Percentiles rank a stretch among this genome's conserved stretches.
Evolutionary conservation across 2,888 invertebrate genomes (phyloP).

Genomic region (Diadegma fenestrale): DNA sequence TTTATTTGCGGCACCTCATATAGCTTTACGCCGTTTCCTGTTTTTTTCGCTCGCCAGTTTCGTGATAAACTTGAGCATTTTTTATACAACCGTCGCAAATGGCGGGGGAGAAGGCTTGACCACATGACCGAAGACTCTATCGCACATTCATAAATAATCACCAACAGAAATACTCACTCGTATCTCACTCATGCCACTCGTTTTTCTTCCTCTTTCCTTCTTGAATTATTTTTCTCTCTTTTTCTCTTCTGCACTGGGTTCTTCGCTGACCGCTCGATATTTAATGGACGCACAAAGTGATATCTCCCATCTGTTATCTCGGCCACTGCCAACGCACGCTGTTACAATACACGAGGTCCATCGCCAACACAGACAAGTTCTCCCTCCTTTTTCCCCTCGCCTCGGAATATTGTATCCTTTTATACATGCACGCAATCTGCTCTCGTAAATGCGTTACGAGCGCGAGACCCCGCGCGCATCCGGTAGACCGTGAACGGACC

Average conservation of each 20-base stretch:
- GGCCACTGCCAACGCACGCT: slow-evolving; percentile 52
- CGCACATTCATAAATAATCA: slow-evolving; percentile 79
- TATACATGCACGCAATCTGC: slow-evolving; percentile 17
- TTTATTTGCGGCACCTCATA: slow-evolving; percentile 3
- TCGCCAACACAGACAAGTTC: neutral
- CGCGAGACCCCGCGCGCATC: slow-evolving; percentile 30
- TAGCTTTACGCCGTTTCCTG: slow-evolving; percentile 39
- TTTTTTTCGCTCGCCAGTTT: slow-evolving; percentile 45
- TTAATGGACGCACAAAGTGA: slow-evolving; percentile 72
- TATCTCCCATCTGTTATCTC: slow-evolving; percentile 78
- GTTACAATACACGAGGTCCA: slow-evolving; percentile 22
- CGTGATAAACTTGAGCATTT: slow-evolving; percentile 61
- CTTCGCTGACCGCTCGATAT: slow-evolving; percentile 71
- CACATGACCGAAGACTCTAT: slow-evolving; percentile 73
- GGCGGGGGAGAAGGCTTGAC: slow-evolving; percentile 40
- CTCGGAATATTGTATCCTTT: neutral
- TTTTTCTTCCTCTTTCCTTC: neutral
- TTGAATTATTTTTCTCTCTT: slow-evolving; percentile 5
- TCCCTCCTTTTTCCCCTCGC: neutral
- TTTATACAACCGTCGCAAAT: slow-evolving; percentile 47
- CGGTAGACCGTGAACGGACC: slow-evolving; percentile 41
- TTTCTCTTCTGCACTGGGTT: slow-evolving; percentile 27
- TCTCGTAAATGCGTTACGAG: slow-evolving; percentile 32
- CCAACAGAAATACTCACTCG: slow-evolving; percentile 79
- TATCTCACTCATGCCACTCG: slow-evolving; percentile 71